Evolutionary conservation across 1,140 invertebrate species (phyloP), one percentile per base, ranked within the genome.

Genomic region (Caerostris darwini): DNA sequence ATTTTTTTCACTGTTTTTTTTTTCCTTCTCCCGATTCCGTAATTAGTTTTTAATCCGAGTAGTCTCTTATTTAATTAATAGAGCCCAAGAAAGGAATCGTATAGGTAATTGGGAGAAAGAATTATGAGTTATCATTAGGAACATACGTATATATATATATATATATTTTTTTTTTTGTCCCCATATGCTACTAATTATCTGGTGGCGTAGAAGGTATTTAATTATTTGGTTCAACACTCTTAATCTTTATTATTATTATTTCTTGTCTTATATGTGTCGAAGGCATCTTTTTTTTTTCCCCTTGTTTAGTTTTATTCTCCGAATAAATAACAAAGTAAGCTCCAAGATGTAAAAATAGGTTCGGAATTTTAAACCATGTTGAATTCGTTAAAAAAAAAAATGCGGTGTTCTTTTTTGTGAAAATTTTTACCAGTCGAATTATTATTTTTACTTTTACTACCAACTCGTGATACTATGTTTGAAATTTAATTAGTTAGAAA

Each of bases 21-120:
- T 85, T 58, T 85, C 34, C 17, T 5, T 54, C 0, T 85, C 14
- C 56, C 54, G 3, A 19, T 17, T 89, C 64, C 58, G 7, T 91
- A 91, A 91, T 91, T 91, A 91, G 90, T 59, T 91, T 91, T 82
- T 91, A 91, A 91, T 91, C 90, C 90, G 19, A 19, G 56, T 82
- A 50, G 50, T 7, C 59, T 82, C 69, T 81, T 81, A 91, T 91
- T 91, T 91, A 91, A 91, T 91, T 81, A 91, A 91, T 82, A 54
- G 61, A 7, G 53, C 14, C 34, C 17, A 19, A 69, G 53, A 89
- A 89, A 54, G 19, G 50, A 69, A 53, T 69, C 61, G 14, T 6
- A 50, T 87, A 89, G 90, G 59, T 91, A 82, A 91, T 91, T 91
- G 69, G 54, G 57, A 34, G 53, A 77, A 58, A 34, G 54, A 54